phyloP scores from a whole-genome alignment of 2,113 vertebrate species.

The Syrrhaptes paradoxus region DNA sequence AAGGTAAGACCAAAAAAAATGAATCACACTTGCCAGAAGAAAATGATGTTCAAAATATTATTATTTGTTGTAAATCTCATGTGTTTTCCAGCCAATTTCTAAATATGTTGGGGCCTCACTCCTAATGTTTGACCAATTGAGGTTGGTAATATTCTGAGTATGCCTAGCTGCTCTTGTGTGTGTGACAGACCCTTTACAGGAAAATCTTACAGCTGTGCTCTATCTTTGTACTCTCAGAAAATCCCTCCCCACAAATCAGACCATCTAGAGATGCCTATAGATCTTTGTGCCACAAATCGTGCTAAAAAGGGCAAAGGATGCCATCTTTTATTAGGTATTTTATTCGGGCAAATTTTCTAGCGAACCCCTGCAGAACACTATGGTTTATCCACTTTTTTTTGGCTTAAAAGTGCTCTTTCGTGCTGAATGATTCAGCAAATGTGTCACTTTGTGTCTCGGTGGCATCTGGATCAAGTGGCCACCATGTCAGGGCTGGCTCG shows the following conservation, averaged over 20 bases:
- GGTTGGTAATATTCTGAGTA: background rate
- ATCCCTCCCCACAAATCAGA: background rate
- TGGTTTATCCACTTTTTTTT: background rate
- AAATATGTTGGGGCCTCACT: background rate
- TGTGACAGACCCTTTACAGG: background rate
- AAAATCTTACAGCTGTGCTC: constrained; percentile 12
- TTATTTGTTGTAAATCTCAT: constrained; percentile 17
- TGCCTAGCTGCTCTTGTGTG: background rate
- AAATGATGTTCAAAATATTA: constrained; percentile 14
- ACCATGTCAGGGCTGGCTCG: background rate
- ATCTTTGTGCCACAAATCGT: background rate
- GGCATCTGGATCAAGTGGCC: background rate
- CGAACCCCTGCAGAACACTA: background rate
- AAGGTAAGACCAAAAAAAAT: background rate
- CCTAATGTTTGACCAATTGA: background rate
- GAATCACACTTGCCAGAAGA: background rate
- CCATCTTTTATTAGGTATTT: background rate
- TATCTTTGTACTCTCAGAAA: background rate
- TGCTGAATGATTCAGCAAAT: background rate
- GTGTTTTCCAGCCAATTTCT: background rate
- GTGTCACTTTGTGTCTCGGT: background rate
- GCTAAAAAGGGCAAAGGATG: background rate
- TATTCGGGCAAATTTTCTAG: background rate
- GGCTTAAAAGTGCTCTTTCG: background rate
- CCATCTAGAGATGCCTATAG: background rate